These are phyloP conservation scores for Epinotia brunnichana DNA, from an alignment of 2,888 invertebrate species.

Conservation along the genomic window DNA sequence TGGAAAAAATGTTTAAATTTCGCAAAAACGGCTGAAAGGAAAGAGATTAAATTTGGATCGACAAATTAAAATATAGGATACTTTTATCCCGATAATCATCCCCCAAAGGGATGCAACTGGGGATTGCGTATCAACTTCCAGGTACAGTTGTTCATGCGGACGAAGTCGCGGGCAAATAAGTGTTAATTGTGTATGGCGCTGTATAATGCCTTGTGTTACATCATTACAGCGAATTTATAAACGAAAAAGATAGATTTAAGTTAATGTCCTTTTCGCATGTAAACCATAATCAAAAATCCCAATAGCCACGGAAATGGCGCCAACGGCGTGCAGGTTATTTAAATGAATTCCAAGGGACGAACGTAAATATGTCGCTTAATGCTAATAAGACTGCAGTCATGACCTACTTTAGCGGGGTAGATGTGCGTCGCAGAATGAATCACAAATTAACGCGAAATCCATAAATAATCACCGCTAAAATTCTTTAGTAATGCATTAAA, in stretches of 20 bases:
- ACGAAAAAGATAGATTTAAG: neutral
- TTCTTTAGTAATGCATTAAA: neutral
- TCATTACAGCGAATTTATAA: neutral
- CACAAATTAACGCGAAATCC: conserved; percentile 53
- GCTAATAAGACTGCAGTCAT: conserved; percentile 72
- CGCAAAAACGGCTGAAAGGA: too few species aligned
- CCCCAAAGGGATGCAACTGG: too few species aligned
- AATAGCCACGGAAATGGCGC: conserved; percentile 28
- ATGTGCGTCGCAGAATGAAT: conserved; percentile 62
- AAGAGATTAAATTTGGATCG: too few species aligned
- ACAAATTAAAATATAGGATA: too few species aligned
- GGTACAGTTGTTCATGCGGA: too few species aligned
- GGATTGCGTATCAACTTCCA: too few species aligned
- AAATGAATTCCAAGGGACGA: conserved; percentile 49
- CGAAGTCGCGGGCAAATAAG: too few species aligned
- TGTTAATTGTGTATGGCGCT: too few species aligned
- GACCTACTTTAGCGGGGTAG: conserved; percentile 61
- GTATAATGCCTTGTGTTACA: neutral
- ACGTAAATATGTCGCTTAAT: conserved; percentile 65
- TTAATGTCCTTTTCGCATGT: conserved; percentile 31
- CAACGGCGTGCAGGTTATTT: conserved; percentile 30
- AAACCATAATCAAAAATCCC: conserved; percentile 13
- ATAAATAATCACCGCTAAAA: conserved; percentile 31
- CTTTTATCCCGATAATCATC: too few species aligned
- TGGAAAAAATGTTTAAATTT: too few species aligned